Conservation (phyloP, 2,888 invertebrate species). For the Epinotia bilunana region DNA sequence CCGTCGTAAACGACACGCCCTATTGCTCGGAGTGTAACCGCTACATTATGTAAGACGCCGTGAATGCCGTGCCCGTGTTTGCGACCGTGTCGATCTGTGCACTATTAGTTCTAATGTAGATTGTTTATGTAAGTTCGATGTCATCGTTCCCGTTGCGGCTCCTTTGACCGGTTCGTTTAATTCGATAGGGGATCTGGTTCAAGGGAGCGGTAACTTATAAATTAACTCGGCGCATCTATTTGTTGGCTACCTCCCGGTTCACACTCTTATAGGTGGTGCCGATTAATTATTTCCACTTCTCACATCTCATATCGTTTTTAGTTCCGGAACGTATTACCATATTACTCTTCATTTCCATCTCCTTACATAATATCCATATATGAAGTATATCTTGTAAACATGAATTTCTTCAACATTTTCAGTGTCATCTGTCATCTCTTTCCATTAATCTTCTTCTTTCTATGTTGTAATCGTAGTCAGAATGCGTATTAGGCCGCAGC, state of each 20-base stretch:
- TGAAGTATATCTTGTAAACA: neutral
- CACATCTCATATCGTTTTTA: conserved; percentile 10
- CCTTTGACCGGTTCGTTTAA: conserved; percentile 49
- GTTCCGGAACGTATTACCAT: conserved; percentile 6
- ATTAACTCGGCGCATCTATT: conserved; percentile 46
- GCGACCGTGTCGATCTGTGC: conserved; percentile 83
- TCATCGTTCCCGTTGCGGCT: conserved; percentile 60
- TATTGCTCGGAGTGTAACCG: conserved; percentile 94
- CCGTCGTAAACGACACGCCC: conserved; percentile 84
- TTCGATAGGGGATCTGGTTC: conserved; percentile 49
- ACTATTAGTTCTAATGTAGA: conserved; percentile 66
- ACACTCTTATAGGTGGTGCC: conserved; percentile 20
- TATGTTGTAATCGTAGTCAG: conserved; percentile 59
- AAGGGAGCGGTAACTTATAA: conserved; percentile 55
- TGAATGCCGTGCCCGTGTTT: conserved; percentile 81
- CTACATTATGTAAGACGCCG: conserved; percentile 92
- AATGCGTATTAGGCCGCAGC: conserved; percentile 54
- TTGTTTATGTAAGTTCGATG: conserved; percentile 62
- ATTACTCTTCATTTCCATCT: conserved; percentile 15
- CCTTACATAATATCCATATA: neutral
- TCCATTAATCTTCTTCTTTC: conserved; percentile 61
- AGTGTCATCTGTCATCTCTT: conserved; percentile 52
- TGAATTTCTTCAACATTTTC: conserved; percentile 24
- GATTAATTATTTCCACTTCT: conserved; percentile 33
- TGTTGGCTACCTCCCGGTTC: conserved; percentile 5